A percentile compares a stretch with the other conserved stretches of the same genome.
Conservation (phyloP, 2,113 vertebrate genomes). For the Phaethornis superciliosus region DNA sequence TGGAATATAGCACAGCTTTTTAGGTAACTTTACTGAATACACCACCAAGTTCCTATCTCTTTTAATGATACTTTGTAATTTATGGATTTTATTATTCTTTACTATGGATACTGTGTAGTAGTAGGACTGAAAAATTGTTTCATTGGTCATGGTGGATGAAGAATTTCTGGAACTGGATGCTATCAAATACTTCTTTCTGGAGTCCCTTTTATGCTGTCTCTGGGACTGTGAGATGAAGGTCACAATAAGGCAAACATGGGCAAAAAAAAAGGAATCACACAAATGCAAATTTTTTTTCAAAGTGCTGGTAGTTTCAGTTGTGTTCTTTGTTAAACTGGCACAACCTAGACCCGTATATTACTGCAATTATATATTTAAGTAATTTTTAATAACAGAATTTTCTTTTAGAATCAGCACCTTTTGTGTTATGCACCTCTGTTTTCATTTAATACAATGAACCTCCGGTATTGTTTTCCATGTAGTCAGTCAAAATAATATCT, state of each 20-base stretch:
- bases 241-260: not conserved
- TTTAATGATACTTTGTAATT: not conserved
- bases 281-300: not conserved
- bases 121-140: not conserved
- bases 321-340: not conserved
- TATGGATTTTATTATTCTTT: constrained; percentile 4
- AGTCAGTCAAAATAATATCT: not conserved
- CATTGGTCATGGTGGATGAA: not conserved
- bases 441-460: not conserved
- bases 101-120: not conserved
- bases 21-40: constrained; percentile 21
- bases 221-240: not conserved
- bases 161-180: not conserved
- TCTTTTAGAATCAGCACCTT: not conserved
- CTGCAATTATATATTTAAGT: not conserved
- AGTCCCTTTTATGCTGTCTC: not conserved
- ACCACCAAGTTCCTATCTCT: not conserved
- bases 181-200: not conserved
- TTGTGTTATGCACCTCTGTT: not conserved
- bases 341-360: not conserved
- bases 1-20: constrained; percentile 20
- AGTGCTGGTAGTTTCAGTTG: not conserved
- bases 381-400: not conserved
- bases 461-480: not conserved
- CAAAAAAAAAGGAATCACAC: not conserved